Evolutionary conservation across 37 sponge, comb jelly and placozoan species (phyloP).

Genomic region (Amphimedon queenslandica): DNA sequence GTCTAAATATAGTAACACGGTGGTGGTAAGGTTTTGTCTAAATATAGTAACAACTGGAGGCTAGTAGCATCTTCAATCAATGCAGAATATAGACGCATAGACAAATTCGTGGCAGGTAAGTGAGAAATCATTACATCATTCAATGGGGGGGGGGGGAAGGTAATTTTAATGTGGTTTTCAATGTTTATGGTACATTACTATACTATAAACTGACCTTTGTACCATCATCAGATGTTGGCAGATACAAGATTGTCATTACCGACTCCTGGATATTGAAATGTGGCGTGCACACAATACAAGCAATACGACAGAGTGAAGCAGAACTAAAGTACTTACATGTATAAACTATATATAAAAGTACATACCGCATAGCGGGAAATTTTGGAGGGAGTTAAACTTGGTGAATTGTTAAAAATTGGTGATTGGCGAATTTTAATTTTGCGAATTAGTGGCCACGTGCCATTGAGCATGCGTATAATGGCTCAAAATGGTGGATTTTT

Average conservation of each 20-base stretch:
- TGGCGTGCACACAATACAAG: slow-evolving; percentile 41
- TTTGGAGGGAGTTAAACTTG: no score
- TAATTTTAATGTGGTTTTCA: no score
- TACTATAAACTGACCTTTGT: no score
- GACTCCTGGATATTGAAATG: slow-evolving; percentile 83
- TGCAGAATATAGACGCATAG: slow-evolving; percentile 61
- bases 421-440: no score
- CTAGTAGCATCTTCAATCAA: slow-evolving; percentile 53
- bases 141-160: no score
- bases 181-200: no score
- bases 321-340: slow-evolving; percentile 41
- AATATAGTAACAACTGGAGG: slow-evolving; percentile 3
- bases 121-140: not conserved
- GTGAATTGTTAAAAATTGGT: no score
- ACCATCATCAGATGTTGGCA: slow-evolving; percentile 44
- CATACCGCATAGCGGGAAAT: no score
- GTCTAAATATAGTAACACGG: slow-evolving; percentile 26
- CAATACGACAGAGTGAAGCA: slow-evolving; percentile 51
- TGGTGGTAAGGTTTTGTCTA: not conserved
- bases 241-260: slow-evolving; percentile 72
- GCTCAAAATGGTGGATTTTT: no score
- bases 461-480: no score
- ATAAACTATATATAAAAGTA: no score
- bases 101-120: slow-evolving; percentile 77
- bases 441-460: no score